A percentile compares a stretch with the other conserved stretches of the same genome.
These are phyloP conservation scores for Pogona vitticeps DNA, from an alignment of 2,113 vertebrate species.

Conservation along the genomic window DNA sequence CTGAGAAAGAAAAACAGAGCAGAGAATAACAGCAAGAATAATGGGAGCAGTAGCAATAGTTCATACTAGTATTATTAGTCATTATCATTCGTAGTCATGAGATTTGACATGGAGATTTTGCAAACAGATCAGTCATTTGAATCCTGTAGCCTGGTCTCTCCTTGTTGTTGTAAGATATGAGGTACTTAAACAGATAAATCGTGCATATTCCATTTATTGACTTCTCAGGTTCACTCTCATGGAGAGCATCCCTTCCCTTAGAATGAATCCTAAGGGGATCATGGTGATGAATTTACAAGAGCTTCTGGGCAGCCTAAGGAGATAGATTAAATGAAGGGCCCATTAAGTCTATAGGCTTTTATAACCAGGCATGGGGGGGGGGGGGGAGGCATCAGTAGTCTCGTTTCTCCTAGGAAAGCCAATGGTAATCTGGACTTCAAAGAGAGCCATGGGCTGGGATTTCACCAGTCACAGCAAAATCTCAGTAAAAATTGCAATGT, in stretches of 20 bases:
- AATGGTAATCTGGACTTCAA: constrained; percentile 13
- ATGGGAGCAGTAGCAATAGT: not conserved
- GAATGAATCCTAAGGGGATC: not conserved
- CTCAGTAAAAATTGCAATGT: not conserved
- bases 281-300: constrained; percentile 10
- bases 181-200: not conserved
- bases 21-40: not conserved
- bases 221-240: not conserved
- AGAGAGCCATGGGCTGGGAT: not conserved
- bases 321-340: constrained; percentile 1
- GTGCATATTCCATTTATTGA: not conserved
- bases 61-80: not conserved
- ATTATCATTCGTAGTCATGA: not conserved
- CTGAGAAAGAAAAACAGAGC: not conserved
- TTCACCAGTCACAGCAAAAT: constrained; percentile 3
- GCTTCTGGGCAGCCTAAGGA: constrained; percentile 5
- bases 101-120: not conserved
- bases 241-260: not conserved
- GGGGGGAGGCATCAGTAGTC: not conserved
- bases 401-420: not conserved
- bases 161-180: not conserved
- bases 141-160: not conserved
- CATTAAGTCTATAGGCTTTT: constrained; percentile 2
- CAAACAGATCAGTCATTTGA: not conserved
- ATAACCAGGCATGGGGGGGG: constrained; percentile 1